Conservation (phyloP, 2,113 vertebrate genomes). For the Osmerus mordax region DNA sequence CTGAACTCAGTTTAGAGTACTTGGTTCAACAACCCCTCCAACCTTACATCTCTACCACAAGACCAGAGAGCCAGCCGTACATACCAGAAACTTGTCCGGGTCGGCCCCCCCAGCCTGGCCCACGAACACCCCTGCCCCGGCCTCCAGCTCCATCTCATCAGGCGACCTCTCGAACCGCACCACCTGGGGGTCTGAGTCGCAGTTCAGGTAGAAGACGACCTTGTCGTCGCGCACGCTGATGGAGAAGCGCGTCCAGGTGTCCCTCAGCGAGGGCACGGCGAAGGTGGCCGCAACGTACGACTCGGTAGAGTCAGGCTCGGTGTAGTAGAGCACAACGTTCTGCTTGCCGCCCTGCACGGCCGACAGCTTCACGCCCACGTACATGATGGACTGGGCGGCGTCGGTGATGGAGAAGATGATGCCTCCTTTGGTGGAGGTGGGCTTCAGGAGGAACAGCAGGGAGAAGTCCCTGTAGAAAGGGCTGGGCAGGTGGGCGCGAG, state of each 20-base stretch:
- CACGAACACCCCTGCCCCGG: constrained; percentile 80
- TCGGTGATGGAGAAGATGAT: constrained; percentile 87
- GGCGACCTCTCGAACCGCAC: constrained; percentile 76
- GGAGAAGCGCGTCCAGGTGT: constrained; percentile 80
- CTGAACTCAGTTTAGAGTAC: no score
- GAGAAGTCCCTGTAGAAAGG: constrained; percentile 88
- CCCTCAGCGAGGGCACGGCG: constrained; percentile 67
- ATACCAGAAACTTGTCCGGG: constrained; percentile 82
- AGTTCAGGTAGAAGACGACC: constrained; percentile 79
- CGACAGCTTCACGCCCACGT: constrained; percentile 83
- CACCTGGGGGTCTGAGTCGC: constrained; percentile 68
- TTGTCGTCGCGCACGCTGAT: constrained; percentile 75
- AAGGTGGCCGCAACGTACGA: constrained; percentile 80
- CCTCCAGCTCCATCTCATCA: constrained; percentile 79
- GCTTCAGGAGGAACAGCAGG: constrained; percentile 80
- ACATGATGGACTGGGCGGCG: constrained; percentile 74
- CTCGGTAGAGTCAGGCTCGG: constrained; percentile 71
- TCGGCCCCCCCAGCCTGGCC: constrained; percentile 85
- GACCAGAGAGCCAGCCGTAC: not conserved
- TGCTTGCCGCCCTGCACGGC: constrained; percentile 57
- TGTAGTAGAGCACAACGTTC: constrained; percentile 84
- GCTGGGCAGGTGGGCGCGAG: constrained; percentile 75
- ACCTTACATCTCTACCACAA: no score
- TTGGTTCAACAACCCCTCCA: no score
- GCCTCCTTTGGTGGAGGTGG: constrained; percentile 63